phyloP scores from a whole-genome alignment of 2,888 invertebrate genomes.

The Apotomis betuletana region DNA sequence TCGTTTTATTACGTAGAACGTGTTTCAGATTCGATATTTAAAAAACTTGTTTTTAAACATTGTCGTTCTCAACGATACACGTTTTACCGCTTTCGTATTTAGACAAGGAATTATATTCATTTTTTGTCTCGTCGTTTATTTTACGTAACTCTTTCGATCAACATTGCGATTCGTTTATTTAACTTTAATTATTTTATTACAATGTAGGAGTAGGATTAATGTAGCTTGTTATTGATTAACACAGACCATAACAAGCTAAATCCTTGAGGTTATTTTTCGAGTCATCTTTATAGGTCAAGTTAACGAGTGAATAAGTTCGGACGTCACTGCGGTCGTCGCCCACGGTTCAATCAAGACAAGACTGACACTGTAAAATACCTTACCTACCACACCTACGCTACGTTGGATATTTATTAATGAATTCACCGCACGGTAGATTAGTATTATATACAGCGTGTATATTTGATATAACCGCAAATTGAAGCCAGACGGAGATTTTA shows the following conservation, averaged over 20 bases:
- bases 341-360: conserved; percentile 51
- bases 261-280: conserved; percentile 54
- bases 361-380: conserved; percentile 47
- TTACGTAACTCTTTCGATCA: conserved; percentile 10
- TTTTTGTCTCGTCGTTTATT: conserved; percentile 14
- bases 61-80: conserved; percentile 35
- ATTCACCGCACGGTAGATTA: not conserved
- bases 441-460: too few species aligned
- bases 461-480: too few species aligned
- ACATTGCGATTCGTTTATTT: conserved; percentile 15
- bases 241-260: conserved; percentile 40
- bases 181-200: conserved; percentile 17
- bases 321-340: conserved; percentile 42
- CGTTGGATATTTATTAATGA: conserved; percentile 45
- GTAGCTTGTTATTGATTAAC: conserved; percentile 19
- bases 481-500: too few species aligned
- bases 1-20: conserved; percentile 49
- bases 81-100: conserved; percentile 36
- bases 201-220: conserved; percentile 30
- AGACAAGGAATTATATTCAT: conserved; percentile 14
- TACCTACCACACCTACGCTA: conserved; percentile 54
- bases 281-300: conserved; percentile 61
- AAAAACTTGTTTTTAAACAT: conserved; percentile 40
- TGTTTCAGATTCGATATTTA: conserved; percentile 42
- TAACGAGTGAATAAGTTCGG: conserved; percentile 52